These are phyloP conservation scores for Micropoecilia bifurca DNA, from an alignment of 2,797 vertebrate genomes.

Conservation along the genomic window DNA sequence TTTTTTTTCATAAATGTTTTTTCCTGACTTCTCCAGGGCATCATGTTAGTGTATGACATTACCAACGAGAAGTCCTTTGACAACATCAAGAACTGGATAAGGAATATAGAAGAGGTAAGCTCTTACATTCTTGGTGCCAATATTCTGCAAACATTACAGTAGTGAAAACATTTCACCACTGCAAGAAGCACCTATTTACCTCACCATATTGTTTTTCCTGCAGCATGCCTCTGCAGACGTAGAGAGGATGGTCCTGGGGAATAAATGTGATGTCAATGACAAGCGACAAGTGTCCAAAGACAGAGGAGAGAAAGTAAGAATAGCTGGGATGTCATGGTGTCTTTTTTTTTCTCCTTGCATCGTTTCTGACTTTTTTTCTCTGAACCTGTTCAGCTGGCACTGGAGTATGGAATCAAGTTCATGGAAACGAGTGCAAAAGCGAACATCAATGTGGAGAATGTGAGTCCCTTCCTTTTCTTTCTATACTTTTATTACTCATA, in stretches of 20 bases:
- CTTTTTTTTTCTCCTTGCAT: not conserved
- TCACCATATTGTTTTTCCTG: not conserved
- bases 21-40: constrained; percentile 81
- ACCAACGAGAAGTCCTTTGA: constrained; percentile 99
- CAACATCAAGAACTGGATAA: constrained; percentile 99
- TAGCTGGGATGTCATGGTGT: not conserved
- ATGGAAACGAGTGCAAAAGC: constrained; percentile 99
- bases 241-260: constrained; percentile 97
- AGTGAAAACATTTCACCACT: not conserved
- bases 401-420: constrained; percentile 97
- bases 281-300: constrained; percentile 97
- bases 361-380: constrained; percentile 9
- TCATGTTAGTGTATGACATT: constrained; percentile 96
- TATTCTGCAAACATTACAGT: not conserved
- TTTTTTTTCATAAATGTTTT: not conserved
- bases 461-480: constrained; percentile 77
- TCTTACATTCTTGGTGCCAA: not conserved
- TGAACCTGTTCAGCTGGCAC: constrained; percentile 83
- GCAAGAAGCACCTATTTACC: not conserved
- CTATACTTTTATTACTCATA: not conserved
- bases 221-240: constrained; percentile 97
- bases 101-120: constrained; percentile 97
- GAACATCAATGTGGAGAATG: constrained; percentile 98
- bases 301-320: constrained; percentile 91
- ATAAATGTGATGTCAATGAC: constrained; percentile 97